Conservation (phyloP, 2,797 vertebrate species). For the Meda fulgida region DNA sequence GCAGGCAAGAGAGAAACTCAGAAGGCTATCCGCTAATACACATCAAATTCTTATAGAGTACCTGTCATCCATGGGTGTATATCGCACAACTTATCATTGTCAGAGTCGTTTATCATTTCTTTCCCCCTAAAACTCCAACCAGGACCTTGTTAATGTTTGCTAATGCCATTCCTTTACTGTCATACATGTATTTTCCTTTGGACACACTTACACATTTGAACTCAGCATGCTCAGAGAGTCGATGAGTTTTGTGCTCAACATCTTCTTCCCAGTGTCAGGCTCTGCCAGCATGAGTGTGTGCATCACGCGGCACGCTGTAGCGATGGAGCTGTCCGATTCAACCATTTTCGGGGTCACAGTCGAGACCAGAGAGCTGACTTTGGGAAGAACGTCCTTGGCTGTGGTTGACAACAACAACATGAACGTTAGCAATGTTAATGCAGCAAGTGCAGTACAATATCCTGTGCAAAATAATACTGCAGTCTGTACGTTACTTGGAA, state of each 20-base stretch:
- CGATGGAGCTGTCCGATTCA: conserved; percentile 79
- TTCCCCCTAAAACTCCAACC: neutral
- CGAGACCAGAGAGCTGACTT: conserved; percentile 79
- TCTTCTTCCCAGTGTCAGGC: conserved; percentile 80
- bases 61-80: neutral
- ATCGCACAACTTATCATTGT: neutral
- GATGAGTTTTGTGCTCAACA: conserved; percentile 76
- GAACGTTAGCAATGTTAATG: neutral
- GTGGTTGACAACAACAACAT: neutral
- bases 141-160: neutral
- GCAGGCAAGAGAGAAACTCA: neutral
- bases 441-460: neutral
- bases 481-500: neutral
- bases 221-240: conserved; percentile 78
- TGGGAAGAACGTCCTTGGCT: conserved; percentile 85
- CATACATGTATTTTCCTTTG: neutral
- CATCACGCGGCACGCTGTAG: conserved; percentile 80
- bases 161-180: neutral
- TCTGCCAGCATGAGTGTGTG: conserved; percentile 81
- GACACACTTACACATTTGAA: conserved; percentile 75
- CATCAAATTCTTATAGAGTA: neutral
- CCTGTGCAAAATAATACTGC: too few relatives aligned
- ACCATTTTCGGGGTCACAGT: conserved; percentile 63
- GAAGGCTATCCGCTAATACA: neutral
- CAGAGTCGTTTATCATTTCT: neutral